Evolutionary conservation across 2,888 invertebrate species (phyloP), one percentile per base, ranked within the genome.

Genomic region (Drosophila siamana): DNA sequence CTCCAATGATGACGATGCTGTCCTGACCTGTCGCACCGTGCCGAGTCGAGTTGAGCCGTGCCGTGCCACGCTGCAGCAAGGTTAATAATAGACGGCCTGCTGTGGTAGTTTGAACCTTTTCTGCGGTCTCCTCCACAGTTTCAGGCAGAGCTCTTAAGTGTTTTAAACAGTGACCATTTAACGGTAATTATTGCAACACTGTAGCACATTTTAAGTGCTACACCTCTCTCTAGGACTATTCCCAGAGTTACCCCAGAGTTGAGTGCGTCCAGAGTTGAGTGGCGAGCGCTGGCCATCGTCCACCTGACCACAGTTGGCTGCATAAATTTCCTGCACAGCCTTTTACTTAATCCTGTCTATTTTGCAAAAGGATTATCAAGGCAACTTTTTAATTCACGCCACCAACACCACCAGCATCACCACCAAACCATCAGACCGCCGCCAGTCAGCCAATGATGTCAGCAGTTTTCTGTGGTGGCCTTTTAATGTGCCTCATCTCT

Each of bases 101-200:
- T 72, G 75, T 41, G 75, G 68, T 69, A 60, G 72, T 70, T 80
- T 82, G 72, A 72, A 70, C 70, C 71, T 74, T 70, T 73, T 74
- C 65, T 61, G 57, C 51, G 48, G 59, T 38, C 22, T 8, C 50
- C 59, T 52, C 56, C 60, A 16, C 65, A 26, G 70, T 57, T 26
- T 30, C 47, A 28, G 50, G 16, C 62, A 56, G 46, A 44, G 57
- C 76, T 57, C 75, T 78, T 76, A 83, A 85, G 87, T 74, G 87
- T 85, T 87, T 85, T 85, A 83, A 85, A 85, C 86, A 82, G 86
- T 74, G 83, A 76, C 73, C 87, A 85, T 85, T 85, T 85, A 87
- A 83, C 79, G 83, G 83, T 85, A 85, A 85, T 85, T 85, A 85
- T 87, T 85, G 85, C 85, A 87, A 85, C 85, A 80, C 83, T 85